These are phyloP conservation scores for Xanthia togata DNA, from an alignment of 2,888 invertebrate species.

Conservation along the genomic window DNA sequence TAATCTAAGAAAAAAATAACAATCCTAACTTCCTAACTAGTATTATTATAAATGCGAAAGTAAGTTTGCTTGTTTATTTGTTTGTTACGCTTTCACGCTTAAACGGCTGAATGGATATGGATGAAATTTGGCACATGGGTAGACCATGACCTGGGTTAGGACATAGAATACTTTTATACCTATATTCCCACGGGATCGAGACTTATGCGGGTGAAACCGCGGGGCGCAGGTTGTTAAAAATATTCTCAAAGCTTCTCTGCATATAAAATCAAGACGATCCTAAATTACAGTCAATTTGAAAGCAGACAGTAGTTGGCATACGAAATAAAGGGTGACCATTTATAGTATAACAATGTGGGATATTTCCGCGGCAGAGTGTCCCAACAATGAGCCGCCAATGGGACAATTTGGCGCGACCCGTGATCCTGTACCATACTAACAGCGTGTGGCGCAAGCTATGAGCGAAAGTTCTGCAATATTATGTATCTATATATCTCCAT, in stretches of 20 bases:
- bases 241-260: constrained; percentile 26
- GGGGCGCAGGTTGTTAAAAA: not conserved
- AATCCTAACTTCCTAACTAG: too few species aligned
- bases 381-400: constrained; percentile 80
- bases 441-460: constrained; percentile 34
- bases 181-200: too few species aligned
- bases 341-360: constrained; percentile 68
- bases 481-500: too few species aligned
- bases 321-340: constrained; percentile 65
- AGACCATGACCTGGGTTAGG: too few species aligned
- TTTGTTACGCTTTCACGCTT: too few species aligned
- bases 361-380: constrained; percentile 63
- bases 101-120: too few species aligned
- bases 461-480: constrained; percentile 3
- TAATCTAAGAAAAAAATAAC: not conserved
- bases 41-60: too few species aligned
- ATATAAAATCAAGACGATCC: constrained; percentile 63
- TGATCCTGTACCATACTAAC: constrained; percentile 67
- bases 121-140: too few species aligned
- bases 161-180: too few species aligned
- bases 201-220: too few species aligned
- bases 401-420: constrained; percentile 80
- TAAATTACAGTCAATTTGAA: constrained; percentile 68
- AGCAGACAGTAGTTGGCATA: constrained; percentile 66
- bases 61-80: too few species aligned